Base-by-base conservation (phyloP, 2,888 invertebrate genomes). In the Drosophila rubida region DNA sequence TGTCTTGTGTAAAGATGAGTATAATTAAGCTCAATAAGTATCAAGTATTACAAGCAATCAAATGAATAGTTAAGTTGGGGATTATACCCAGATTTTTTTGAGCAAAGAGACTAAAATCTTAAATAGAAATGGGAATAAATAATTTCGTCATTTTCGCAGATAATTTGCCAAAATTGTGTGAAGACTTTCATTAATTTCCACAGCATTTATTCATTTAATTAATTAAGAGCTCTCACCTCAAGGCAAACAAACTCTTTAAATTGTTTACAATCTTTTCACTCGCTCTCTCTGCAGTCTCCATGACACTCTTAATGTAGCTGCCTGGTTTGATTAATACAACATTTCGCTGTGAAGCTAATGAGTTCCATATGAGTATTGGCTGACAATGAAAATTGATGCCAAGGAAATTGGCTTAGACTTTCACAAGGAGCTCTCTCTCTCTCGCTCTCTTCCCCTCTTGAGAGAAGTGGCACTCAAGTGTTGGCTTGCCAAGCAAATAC, bases 381-480 rank as follows among this genome's bases (percentile, higher is more conserved):
- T 62, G 39, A 55, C 46, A 53, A 37, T 57, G 45, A 49, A 39
- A 60, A 57, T 23, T 55, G 49, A 42, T 64, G 60, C 39, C 51
- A 14, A 25, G 48, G 59, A 59, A 72, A 72, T 68, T 58, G 53
- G 54, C 46, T 53, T 4, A 23, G 37, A 44, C 14, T n/a, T 32
- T 23, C 30, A 59, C 55, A 50, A 42, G 39, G 32, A 32, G 25
- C 23, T 46, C 51, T 23, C 32, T 11, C 30, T 27, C 27, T 9
- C 9, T 37, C 22, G 13, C 16, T 45, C 55, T 19, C 32, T 42
- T 23, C 66, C 27, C 60, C 19, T 19, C 19, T 19, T 19, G 19
- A 19, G 2, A 19, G 19, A 68, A 69, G 45, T 54, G 42, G 19
- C 70, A 59, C 48, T 72, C 48, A 37, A 44, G 49, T 58, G 16